phyloP scores from a whole-genome alignment of 2,113 vertebrate genomes.

The Meriones unguiculatus region DNA sequence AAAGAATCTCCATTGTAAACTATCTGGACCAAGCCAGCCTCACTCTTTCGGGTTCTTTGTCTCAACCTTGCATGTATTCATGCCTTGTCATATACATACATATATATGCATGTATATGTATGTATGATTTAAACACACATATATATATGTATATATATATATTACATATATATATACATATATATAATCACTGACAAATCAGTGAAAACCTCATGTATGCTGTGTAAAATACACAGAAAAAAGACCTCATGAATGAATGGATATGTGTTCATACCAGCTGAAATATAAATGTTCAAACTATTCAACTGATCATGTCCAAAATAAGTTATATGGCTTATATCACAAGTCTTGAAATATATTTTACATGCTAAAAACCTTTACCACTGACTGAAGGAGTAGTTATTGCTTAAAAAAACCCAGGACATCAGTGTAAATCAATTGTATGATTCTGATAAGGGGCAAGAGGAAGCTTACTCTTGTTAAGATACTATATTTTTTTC shows the following conservation, averaged over 20 bases:
- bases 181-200: background rate
- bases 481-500: background rate
- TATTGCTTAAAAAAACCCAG: background rate
- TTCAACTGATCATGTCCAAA: background rate
- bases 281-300: background rate
- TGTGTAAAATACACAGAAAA: background rate
- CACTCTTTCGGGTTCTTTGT: too few species aligned
- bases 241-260: background rate
- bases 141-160: background rate
- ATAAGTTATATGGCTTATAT: background rate
- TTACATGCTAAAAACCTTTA: background rate
- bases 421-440: background rate
- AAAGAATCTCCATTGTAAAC: background rate
- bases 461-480: background rate
- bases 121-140: too few species aligned
- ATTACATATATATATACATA: background rate
- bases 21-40: background rate
- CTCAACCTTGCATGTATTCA: background rate
- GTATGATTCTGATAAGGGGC: background rate
- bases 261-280: background rate
- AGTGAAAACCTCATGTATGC: too few species aligned
- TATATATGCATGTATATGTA: too few species aligned
- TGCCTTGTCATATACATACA: background rate
- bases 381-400: background rate
- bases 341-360: background rate